A percentile compares a stretch with the other conserved stretches of the same genome.
These are phyloP conservation scores for Marmota monax DNA, from an alignment of 2,113 vertebrate species.

Conservation along the genomic window DNA sequence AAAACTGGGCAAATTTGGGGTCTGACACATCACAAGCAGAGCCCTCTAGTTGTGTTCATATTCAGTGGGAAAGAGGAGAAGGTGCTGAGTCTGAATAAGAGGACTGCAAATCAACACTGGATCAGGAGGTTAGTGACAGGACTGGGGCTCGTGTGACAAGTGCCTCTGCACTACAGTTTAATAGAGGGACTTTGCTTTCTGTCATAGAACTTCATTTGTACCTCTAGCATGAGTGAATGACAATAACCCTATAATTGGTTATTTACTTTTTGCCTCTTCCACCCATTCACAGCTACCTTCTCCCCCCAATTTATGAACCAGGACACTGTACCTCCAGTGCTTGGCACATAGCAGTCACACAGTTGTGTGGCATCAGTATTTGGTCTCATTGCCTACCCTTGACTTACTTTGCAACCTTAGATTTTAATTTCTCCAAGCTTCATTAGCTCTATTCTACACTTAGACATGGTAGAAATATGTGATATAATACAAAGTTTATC, in stretches of 20 bases:
- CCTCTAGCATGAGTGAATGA: background rate
- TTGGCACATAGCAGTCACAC: background rate
- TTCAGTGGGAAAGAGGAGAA: background rate
- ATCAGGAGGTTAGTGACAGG: background rate
- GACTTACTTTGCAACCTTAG: background rate
- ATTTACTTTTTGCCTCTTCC: background rate
- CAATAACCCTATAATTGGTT: background rate
- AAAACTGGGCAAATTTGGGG: background rate
- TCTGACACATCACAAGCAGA: background rate
- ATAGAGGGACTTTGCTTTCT: background rate
- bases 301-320: background rate
- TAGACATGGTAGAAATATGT: background rate
- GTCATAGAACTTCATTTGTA: background rate
- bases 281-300: too few relatives aligned
- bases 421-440: conserved; percentile 12
- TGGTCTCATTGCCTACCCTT: background rate
- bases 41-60: background rate
- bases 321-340: background rate
- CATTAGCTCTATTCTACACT: background rate
- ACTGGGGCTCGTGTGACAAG: background rate
- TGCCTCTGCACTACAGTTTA: background rate
- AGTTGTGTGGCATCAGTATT: background rate
- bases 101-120: background rate
- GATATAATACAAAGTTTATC: background rate
- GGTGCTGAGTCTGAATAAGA: background rate